Evolutionary conservation across 2,113 vertebrate genomes (phyloP), one percentile per base, ranked within the genome.

Genomic region (Morphnarchus princeps): DNA sequence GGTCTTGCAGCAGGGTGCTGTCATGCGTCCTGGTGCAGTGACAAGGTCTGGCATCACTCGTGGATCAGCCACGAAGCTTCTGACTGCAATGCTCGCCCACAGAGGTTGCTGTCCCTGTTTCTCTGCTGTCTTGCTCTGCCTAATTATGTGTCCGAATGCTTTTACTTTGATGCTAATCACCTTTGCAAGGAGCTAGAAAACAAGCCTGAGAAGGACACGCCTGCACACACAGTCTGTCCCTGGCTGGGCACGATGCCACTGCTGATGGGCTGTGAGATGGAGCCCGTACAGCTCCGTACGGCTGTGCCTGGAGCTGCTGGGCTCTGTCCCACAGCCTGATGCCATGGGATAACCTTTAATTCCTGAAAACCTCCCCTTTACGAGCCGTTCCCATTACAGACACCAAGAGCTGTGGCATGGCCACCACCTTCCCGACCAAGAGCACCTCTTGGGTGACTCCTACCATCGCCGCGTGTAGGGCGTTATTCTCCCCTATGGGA

Each of bases 141-240:
- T 97, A 95, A 96, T 95, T 87, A 93, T 38, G 77, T 86, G 87
- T 91, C 96, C 90, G 22, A 84, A 77, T 5, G 63, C 86, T 83
- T 81, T 85, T 61, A 28, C 94, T 97, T 95, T 95, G 95, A 95
- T 95, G 94, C 79, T 93, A 93, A 96, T 95, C 71, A 10, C 16
- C 63, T 82, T 82, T 49, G 77, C 34, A 32, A 47, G 87, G 69
- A 49, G 20, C 66, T 79, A 79, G 25, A 73, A 90, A 95, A 87
- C 66, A 82, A 76, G 52, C 54, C 50, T 36, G 88, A 50, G 81
- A 63, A 45, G 86, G 96, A 74, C 85, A 89, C 55, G 13, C 93
- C 94, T 93, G 65, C 73, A 38, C 4, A 6, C 47, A 55, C 62
- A 36, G 80, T 5, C 94, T 65, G 69, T 45, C 85, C 73, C 80